Evolutionary conservation across 2,113 vertebrate genomes (phyloP).

Genomic region (Pterocles orientalis): DNA sequence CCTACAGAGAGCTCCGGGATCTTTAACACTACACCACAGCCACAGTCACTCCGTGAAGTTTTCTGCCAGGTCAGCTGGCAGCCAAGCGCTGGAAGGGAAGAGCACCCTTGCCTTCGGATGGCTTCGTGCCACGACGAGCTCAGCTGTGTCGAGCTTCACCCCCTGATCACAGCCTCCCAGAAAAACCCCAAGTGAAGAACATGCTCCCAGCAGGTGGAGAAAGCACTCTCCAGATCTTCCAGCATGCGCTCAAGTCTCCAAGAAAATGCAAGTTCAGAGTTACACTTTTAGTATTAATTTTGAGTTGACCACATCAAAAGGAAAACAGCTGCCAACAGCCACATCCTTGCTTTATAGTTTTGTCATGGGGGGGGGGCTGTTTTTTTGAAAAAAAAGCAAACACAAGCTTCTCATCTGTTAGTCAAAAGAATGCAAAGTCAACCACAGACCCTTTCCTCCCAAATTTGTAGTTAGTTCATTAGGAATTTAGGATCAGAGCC

Average conservation of each 20-base stretch:
- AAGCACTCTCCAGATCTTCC: neutral
- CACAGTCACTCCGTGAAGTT: neutral
- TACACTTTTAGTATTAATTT: neutral
- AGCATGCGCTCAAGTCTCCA: neutral
- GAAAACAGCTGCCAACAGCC: neutral
- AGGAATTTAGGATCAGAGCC: neutral
- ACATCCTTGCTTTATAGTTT: neutral
- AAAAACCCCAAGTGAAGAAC: neutral
- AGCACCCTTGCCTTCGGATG: constrained; percentile 9
- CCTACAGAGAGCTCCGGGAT: neutral
- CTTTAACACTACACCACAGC: neutral
- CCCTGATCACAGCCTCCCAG: neutral
- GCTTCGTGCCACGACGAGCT: neutral
- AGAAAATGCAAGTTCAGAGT: neutral
- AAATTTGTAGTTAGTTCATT: constrained; percentile 6
- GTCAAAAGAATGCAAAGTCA: neutral
- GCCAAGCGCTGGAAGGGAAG: neutral
- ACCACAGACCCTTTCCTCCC: neutral
- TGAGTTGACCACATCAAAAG: constrained; percentile 12
- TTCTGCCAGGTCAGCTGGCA: constrained; percentile 30
- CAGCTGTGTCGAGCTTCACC: neutral
- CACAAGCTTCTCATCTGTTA: neutral
- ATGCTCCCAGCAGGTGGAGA: neutral
- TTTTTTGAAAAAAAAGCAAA: neutral
- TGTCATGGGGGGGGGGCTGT: neutral